Evolutionary conservation across 2,888 invertebrate species (phyloP).

Genomic region (Epirrita christyi): DNA sequence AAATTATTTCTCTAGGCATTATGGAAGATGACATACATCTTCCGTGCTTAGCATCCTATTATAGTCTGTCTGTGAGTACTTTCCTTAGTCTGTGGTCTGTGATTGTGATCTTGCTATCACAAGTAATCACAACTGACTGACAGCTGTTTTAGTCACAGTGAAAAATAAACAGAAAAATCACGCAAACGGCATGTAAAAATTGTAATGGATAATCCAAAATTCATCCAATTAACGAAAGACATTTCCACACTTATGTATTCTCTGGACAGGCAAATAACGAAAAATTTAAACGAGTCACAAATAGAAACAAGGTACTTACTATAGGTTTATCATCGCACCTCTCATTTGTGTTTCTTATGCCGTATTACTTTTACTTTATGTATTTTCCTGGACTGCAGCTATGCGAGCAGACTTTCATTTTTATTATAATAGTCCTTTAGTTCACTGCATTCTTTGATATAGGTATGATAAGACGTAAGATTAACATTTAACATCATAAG

Average conservation of each 20-base stretch:
- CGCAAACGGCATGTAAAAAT: neutral
- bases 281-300: constrained; percentile 50
- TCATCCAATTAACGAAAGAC: constrained; percentile 28
- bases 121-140: too few species aligned
- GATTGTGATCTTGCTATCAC: too few species aligned
- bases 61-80: too few species aligned
- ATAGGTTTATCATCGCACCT: neutral
- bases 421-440: neutral
- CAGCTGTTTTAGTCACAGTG: too few species aligned
- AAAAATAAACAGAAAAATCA: too few species aligned
- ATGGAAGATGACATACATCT: too few species aligned
- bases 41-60: too few species aligned
- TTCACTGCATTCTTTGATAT: too few species aligned
- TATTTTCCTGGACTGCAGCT: neutral
- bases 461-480: too few species aligned
- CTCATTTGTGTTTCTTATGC: neutral
- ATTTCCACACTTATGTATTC: constrained; percentile 34
- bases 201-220: constrained; percentile 20
- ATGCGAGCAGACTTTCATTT: neutral
- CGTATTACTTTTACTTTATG: neutral
- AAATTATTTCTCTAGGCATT: too few species aligned
- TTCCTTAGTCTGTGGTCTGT: too few species aligned
- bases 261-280: constrained; percentile 57
- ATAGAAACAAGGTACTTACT: constrained; percentile 63
- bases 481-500: too few species aligned